A percentile compares a stretch with the other conserved stretches of the same genome.
These are phyloP conservation scores for Patagioenas fasciata DNA, from an alignment of 2,113 vertebrate species.

Conservation along the genomic window DNA sequence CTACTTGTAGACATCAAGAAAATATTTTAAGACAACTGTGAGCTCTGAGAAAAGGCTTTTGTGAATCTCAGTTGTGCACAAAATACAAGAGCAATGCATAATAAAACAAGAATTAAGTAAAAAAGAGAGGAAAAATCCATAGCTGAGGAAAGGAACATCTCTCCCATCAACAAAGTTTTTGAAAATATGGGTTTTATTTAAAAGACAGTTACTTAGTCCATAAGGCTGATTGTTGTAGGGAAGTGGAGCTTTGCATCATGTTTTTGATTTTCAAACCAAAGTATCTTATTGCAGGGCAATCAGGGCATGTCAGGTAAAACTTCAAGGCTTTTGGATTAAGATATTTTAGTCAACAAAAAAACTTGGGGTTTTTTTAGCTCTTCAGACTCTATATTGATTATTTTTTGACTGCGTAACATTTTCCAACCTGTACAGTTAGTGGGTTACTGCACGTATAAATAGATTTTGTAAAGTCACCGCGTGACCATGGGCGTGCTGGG, in stretches of 20 bases:
- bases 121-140: not conserved
- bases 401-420: not conserved
- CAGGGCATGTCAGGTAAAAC: not conserved
- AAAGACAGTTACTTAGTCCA: accelerated
- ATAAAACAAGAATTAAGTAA: not conserved
- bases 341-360: not conserved
- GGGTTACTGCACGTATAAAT: not conserved
- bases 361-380: not conserved
- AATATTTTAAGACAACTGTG: not conserved
- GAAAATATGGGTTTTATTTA: not conserved
- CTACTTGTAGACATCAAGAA: not conserved
- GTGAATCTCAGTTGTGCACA: not conserved
- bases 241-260: not conserved
- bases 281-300: not conserved
- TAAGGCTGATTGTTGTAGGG: not conserved
- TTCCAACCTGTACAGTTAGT: not conserved
- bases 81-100: not conserved
- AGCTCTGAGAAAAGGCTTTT: not conserved
- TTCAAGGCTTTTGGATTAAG: not conserved
- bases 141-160: not conserved
- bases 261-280: not conserved
- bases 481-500: not conserved
- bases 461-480: not conserved
- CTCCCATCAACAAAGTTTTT: not conserved
- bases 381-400: not conserved